Evolutionary conservation across 2,888 invertebrate species (phyloP).

Genomic region (Itoplectis maculator): DNA sequence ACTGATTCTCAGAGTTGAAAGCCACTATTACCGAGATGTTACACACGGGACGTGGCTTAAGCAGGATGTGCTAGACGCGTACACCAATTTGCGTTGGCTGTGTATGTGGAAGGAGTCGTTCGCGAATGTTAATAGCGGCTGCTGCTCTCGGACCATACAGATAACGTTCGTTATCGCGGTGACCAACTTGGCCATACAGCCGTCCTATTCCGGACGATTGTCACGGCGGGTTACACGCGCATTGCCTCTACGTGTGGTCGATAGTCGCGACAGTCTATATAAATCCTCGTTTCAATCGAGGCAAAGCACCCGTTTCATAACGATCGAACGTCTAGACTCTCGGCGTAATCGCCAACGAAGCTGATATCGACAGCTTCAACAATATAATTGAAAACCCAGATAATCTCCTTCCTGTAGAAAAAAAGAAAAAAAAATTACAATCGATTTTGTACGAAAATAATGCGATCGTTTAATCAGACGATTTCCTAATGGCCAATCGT

Average conservation of each 20-base stretch:
- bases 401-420: no score
- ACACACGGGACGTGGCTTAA: conserved; percentile 56
- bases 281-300: conserved; percentile 47
- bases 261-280: conserved; percentile 9
- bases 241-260: conserved; percentile 48
- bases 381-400: no score
- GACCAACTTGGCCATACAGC: not conserved
- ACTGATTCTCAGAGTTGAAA: conserved; percentile 53
- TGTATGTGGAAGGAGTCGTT: conserved; percentile 50
- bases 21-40: conserved; percentile 48
- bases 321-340: conserved; percentile 36
- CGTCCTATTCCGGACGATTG: conserved; percentile 24
- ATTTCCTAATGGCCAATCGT: not conserved
- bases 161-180: conserved; percentile 10
- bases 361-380: no score
- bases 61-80: conserved; percentile 60
- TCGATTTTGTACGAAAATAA: not conserved
- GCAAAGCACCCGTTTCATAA: conserved; percentile 36
- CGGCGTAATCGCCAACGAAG: not conserved
- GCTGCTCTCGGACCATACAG: conserved; percentile 21
- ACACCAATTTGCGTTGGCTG: conserved; percentile 45
- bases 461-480: not conserved
- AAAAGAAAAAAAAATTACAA: not conserved
- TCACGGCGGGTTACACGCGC: conserved; percentile 44
- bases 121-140: conserved; percentile 32